Base-by-base conservation (phyloP, 1,140 invertebrate species). In the Coptotermes formosanus region DNA sequence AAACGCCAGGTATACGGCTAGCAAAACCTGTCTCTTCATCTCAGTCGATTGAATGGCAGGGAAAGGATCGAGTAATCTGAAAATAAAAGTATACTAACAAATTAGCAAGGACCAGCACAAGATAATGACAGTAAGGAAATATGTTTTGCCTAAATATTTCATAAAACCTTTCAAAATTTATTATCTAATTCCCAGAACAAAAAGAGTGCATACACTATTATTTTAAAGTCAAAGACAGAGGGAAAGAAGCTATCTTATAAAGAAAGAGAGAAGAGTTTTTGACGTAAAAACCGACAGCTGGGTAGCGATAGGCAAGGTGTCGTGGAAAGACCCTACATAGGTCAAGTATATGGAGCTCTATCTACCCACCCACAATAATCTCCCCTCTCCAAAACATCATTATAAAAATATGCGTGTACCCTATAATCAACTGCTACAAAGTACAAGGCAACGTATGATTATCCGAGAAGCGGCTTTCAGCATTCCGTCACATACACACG, bases 361-460 rank as follows among this genome's bases (percentile, higher is more conserved):
- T 75, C 64, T n/a, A 75, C 55, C 55, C 55, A 38, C 52, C 52
- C 52, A 75, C 64, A 75, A 75, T 75, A 30, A 30, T 30, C 25
- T 19, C 64, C 64, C n/a, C 64, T 75, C 64, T 75, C 64, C 64
- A 7, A 8, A 75, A 75, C n/a, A 75, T 30, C 64, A 75, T 75
- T 75, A 75, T 75, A 75, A 75, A 75, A 75, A 75, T 75, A 75
- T 30, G 25, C n/a, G 25, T 30, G 25, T 75, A 75, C 64, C 64
- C 64, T 75, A 30, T 75, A 75, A 75, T 75, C 64, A 75, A 30
- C 25, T 75, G 64, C n/a, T 75, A 75, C 64, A 75, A 75, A 75
- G 64, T 30, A 75, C 64, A 75, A 75, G 64, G 64, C n/a, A 75
- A 25, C 64, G 30, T 75, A 30, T 75, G 64, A 75, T 75, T 75